Percentiles rank a stretch among this genome's conserved stretches.
phyloP scores from a whole-genome alignment of 2,797 vertebrate genomes.

The Huso huso region DNA sequence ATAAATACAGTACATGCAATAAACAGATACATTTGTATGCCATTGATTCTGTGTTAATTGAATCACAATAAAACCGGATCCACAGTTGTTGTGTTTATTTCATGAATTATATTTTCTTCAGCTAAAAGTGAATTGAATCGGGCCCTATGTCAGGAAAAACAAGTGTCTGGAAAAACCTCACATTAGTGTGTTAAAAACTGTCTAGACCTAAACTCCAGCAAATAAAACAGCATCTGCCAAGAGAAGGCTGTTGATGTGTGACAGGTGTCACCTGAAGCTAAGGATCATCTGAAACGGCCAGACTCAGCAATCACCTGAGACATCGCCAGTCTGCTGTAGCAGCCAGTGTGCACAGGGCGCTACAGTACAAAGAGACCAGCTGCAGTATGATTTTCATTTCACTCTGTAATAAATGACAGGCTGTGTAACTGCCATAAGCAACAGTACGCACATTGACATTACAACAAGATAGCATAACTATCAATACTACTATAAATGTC shows the following conservation, averaged over 20 bases:
- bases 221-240: constrained; percentile 1
- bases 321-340: background rate
- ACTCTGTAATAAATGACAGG: background rate
- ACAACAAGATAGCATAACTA: constrained; percentile 3
- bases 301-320: background rate
- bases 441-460: background rate
- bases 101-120: too few species aligned
- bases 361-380: background rate
- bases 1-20: too few species aligned
- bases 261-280: constrained; percentile 4
- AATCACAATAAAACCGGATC: too few species aligned
- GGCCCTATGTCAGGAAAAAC: too few species aligned
- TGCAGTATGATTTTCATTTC: background rate
- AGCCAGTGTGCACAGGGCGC: background rate
- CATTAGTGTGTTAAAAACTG: too few species aligned
- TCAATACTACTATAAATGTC: background rate
- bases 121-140: too few species aligned
- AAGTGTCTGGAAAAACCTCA: too few species aligned
- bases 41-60: too few species aligned
- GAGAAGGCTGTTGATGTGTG: background rate
- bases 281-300: background rate
- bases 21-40: too few species aligned
- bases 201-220: background rate
- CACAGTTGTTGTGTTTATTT: too few species aligned
- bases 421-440: background rate